Conservation (phyloP, 2,797 vertebrate species). For the Acomys russatus region DNA sequence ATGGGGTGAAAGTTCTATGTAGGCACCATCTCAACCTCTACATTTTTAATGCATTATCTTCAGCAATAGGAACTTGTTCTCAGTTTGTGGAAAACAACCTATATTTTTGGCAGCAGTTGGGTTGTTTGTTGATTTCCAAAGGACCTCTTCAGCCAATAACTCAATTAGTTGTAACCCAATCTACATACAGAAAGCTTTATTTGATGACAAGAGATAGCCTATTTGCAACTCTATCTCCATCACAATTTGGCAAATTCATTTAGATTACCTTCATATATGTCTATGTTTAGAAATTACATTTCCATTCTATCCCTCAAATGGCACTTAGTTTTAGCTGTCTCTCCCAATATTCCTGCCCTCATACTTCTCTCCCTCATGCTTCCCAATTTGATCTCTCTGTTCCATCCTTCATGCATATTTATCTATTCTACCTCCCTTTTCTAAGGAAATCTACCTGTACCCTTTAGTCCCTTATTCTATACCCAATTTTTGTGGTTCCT, state of each 20-base stretch:
- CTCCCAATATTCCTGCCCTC: neutral
- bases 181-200: neutral
- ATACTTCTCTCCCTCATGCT: too few species aligned
- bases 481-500: neutral
- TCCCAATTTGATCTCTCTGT: neutral
- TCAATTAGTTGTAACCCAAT: neutral
- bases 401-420: neutral
- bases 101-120: neutral
- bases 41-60: neutral
- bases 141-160: neutral
- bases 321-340: neutral
- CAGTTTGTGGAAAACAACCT: too few species aligned
- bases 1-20: neutral
- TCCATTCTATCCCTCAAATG: neutral
- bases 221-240: neutral
- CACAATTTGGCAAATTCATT: neutral
- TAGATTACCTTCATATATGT: neutral
- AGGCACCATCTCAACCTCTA: neutral
- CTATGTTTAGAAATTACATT: neutral
- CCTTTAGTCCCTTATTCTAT: neutral
- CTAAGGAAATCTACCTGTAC: too few species aligned
- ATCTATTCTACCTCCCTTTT: neutral
- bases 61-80: neutral
- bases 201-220: neutral
- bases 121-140: neutral